Conservation (phyloP, 30 jellyfish, hydroid and myxozoan genomes). For the Aurelia sp. region DNA sequence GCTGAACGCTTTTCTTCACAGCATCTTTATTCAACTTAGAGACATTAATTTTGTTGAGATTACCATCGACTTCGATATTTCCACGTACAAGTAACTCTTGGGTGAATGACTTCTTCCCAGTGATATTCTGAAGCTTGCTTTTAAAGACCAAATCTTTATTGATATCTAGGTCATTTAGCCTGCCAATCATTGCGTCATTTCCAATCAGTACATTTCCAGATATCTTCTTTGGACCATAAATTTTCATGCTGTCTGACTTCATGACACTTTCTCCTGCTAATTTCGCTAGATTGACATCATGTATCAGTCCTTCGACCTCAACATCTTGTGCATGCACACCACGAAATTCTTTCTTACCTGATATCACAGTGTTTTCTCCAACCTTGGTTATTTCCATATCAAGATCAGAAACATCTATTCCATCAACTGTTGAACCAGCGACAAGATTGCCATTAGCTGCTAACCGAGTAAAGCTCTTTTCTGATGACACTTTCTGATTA, state of each 20-base stretch:
- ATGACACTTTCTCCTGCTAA: slow-evolving; percentile 30
- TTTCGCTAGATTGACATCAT: slow-evolving; percentile 16
- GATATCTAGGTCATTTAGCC: slow-evolving; percentile 32
- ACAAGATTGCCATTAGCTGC: slow-evolving; percentile 11
- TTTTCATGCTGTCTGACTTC: slow-evolving; percentile 11
- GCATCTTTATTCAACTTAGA: slow-evolving; percentile 29
- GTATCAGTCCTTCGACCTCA: slow-evolving; percentile 27
- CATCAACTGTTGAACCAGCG: slow-evolving; percentile 61
- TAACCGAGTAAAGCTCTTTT: slow-evolving; percentile 26
- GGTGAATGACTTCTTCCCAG: slow-evolving; percentile 30
- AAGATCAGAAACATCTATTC: slow-evolving; percentile 53
- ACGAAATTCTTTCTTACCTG: slow-evolving; percentile 11
- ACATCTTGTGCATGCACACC: not conserved
- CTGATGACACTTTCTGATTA: slow-evolving; percentile 58
- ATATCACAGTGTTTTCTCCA: slow-evolving; percentile 12
- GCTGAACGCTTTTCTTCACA: slow-evolving; percentile 40
- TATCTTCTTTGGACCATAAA: slow-evolving; percentile 30
- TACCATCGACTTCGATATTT: slow-evolving; percentile 1
- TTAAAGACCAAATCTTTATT: slow-evolving; percentile 53
- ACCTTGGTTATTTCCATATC: slow-evolving; percentile 1
- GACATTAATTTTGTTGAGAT: slow-evolving; percentile 49
- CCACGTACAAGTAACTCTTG: slow-evolving; percentile 30
- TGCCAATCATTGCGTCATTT: not conserved
- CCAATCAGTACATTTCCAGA: slow-evolving; percentile 27
- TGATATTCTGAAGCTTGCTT: slow-evolving; percentile 30